Evolutionary conservation across 2,797 vertebrate species (phyloP), one percentile per base, ranked within the genome.

Genomic region (Lutjanus campechanus): DNA sequence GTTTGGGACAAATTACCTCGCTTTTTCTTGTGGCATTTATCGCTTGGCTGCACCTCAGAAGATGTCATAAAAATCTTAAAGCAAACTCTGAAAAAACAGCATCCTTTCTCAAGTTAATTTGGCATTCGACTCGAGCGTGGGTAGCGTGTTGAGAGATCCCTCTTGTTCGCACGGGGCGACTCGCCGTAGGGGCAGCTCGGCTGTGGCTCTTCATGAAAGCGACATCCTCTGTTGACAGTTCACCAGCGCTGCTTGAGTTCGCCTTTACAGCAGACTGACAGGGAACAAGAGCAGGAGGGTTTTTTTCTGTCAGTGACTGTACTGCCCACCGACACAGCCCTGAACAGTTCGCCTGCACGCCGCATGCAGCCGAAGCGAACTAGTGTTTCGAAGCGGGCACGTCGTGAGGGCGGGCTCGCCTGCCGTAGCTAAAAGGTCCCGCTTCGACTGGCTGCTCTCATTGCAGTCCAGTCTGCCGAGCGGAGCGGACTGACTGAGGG

Each of bases 391-490:
- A 61, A 65, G 69, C 81, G 78, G 70, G 84, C 89, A 59, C 89
- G 91, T 87, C 84, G 82, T 16, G 88, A 82, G 91, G 89, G 91
- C 89, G 92, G 89, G 87, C 89, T 91, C 84, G 80, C 81, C 73
- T 69, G 83, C 83, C 70, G 86, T 46, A 73, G 78, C 89, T 90
- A 85, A 91, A 90, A 88, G 90, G 89, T 95, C 90, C 92, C 92
- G 80, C 88, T 90, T 86, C 85, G 87, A 90, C 95, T 79, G 93
- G 71, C 95, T 91, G 88, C 84, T 71, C 90, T 92, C 94, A 93
- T 93, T 95, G 94, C 94, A 93, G 94, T 94, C 94, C 89, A 80
- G 95, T 92, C 92, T 94, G 94, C 93, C 59, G 90, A 83, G 81
- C 89, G 85, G 92, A 90, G 82, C 89, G 79, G 89, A 89, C 87